Evolutionary conservation across 2,888 invertebrate species (phyloP), one percentile per base, ranked within the genome.

Genomic region (Pegoplata infirma): DNA sequence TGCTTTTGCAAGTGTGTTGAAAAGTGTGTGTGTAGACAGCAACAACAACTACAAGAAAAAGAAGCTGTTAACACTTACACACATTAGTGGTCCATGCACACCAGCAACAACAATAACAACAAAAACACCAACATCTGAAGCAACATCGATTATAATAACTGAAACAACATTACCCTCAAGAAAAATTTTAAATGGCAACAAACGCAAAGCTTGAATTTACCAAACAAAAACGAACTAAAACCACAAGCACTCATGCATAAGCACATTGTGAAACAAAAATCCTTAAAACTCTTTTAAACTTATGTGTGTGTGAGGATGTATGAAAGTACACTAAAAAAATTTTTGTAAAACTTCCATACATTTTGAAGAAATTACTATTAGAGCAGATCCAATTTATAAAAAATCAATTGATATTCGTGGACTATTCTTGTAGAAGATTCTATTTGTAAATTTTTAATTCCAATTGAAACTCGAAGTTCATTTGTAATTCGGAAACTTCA

Each of bases 11-110:
- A n/a, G 5, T 32, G 28, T 17, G n/a, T 25, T 8, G 12, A 8
- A 16, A 2, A 40, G 19, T n/a, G n/a, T 23, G 17, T 32, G 59
- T 55, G 40, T 47, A 4, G 36, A n/a, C 36, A 40, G n/a, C 36
- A 58, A 44, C 58, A 58, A n/a, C n/a, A n/a, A n/a, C n/a, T n/a
- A n/a, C n/a, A n/a, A n/a, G n/a, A n/a, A 40, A 44, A 71, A 75
- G 61, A 67, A 71, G 71, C 79, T 79, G 79, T 79, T 79, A 79
- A 79, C 75, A 79, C 79, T 79, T 79, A 63, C 58, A 75, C 72
- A 72, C 58, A 67, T 75, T 75, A 67, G 71, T 75, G 71, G 71
- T 67, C 19, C 58, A 47, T 46, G 67, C 56, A 59, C 44, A 56
- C 46, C 46, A 63, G 63, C 68, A 36, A 49, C 47, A 68, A 36